Evolutionary conservation across 1,140 invertebrate genomes (phyloP), one percentile per base, ranked within the genome.

Genomic region (Zaprionus taronus): DNA sequence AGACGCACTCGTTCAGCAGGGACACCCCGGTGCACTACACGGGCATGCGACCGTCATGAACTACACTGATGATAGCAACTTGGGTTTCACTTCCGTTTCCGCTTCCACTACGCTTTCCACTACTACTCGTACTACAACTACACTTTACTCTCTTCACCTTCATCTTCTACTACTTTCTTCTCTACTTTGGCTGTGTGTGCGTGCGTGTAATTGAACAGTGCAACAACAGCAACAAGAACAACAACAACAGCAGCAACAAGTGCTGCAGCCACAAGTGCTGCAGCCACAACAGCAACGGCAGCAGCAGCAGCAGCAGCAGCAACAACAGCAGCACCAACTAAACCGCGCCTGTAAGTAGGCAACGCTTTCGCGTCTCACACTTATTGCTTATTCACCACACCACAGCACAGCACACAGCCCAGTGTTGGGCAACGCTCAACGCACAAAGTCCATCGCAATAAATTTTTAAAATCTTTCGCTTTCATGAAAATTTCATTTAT

Each of bases 1-100:
- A 95, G 93, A 94, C 94, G 93, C 95, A 95, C 91, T 95, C 94
- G 91, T 95, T 94, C 92, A 94, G 94, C 85, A 94, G 94, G 83
- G 92, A 93, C 61, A 89, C 89, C 28, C 92, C 92, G 6, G 92
- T 93, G 2, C 92, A 93, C 73, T 92, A 93, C 58, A 91, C 91
- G 67, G 92, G 92, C 82, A 92, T 87, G 81, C 86, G 79, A 76
- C 91, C 89, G 65, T 87, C 81, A 91, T 91, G 87, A 91, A 89
- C 84, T 79, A 44, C 60, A 72, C 4, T 60, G 20, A 68, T 20
- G 22, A 63, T 31, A 22, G 38, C 36, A 36, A 55, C 15, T 80
- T 65, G 57, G 71, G 60, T 68, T 76, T 66, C 57, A 69, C 62
- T 79, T 89, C 56, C 68, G 75, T 66, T 85, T 83, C 80, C 69